Conservation (phyloP, 2,113 vertebrate species). For the Sebastes schlegelii region DNA sequence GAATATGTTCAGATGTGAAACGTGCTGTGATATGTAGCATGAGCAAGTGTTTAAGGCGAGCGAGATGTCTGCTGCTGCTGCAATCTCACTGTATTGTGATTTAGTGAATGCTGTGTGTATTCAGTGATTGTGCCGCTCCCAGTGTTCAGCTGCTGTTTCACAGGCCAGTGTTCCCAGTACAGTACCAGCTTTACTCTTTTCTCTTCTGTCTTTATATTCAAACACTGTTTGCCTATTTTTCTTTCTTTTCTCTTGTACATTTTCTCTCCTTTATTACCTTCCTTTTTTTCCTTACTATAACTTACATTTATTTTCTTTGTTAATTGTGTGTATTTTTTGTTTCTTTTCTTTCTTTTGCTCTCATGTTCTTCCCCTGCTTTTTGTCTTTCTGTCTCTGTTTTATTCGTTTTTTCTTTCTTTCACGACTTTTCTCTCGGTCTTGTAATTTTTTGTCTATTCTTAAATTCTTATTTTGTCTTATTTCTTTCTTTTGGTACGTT, state of each 20-base stretch:
- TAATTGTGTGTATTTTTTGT: neutral
- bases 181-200: neutral
- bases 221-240: neutral
- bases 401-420: neutral
- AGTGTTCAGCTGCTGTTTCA: constrained; percentile 3
- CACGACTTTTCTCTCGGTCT: neutral
- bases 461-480: neutral
- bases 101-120: constrained; percentile 42
- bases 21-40: neutral
- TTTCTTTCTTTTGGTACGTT: neutral
- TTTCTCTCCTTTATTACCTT: neutral
- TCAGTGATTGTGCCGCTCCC: constrained; percentile 35
- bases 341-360: neutral
- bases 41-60: constrained; percentile 6
- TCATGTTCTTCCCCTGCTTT: no score
- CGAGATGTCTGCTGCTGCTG: constrained; percentile 1
- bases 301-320: neutral
- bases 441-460: neutral
- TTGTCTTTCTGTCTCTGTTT: neutral
- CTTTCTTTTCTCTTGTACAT: neutral
- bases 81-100: constrained; percentile 40
- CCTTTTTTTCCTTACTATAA: neutral
- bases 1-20: constrained; percentile 5
- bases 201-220: neutral
- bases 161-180: neutral